A percentile compares a stretch with the other conserved stretches of the same genome.
These are phyloP conservation scores for Dendrolimus pini DNA, from an alignment of 2,888 invertebrate species.

Conservation along the genomic window DNA sequence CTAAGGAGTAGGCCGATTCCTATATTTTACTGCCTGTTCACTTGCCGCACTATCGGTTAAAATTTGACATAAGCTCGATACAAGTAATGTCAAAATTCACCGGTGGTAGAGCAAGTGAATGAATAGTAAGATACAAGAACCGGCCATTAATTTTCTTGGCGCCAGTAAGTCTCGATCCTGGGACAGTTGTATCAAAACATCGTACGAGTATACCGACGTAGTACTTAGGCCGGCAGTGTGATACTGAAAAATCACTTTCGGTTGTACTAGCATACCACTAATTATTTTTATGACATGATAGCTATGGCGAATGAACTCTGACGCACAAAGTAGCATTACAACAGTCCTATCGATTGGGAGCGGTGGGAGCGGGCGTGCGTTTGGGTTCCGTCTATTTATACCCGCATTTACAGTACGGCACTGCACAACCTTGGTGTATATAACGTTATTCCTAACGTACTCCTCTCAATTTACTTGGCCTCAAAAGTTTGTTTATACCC, in stretches of 20 bases:
- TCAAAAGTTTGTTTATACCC: not conserved
- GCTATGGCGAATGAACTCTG: slow-evolving; percentile 10
- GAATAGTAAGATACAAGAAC: too few relatives aligned
- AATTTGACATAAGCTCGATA: too few relatives aligned
- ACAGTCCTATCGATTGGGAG: slow-evolving; percentile 40
- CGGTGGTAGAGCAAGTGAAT: too few relatives aligned
- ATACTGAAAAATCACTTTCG: not conserved
- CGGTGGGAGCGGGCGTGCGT: slow-evolving; percentile 26
- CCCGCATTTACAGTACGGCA: slow-evolving; percentile 46
- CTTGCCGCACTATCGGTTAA: too few relatives aligned
- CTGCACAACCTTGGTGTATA: slow-evolving; percentile 52
- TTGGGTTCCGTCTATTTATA: slow-evolving; percentile 55
- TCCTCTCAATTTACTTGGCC: not conserved
- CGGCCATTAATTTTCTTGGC: too few relatives aligned
- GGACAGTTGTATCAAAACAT: too few relatives aligned
- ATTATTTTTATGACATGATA: not conserved
- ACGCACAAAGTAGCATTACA: slow-evolving; percentile 18
- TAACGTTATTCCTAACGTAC: slow-evolving; percentile 6
- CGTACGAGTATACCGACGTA: too few relatives aligned
- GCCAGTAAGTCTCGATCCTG: too few relatives aligned
- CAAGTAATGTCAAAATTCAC: too few relatives aligned
- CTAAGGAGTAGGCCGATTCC: too few relatives aligned
- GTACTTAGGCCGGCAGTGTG: too few relatives aligned
- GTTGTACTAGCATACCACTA: not conserved
- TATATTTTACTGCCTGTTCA: too few relatives aligned